Conservation (phyloP, 1,140 invertebrate genomes). For the Drosophila mauritiana region DNA sequence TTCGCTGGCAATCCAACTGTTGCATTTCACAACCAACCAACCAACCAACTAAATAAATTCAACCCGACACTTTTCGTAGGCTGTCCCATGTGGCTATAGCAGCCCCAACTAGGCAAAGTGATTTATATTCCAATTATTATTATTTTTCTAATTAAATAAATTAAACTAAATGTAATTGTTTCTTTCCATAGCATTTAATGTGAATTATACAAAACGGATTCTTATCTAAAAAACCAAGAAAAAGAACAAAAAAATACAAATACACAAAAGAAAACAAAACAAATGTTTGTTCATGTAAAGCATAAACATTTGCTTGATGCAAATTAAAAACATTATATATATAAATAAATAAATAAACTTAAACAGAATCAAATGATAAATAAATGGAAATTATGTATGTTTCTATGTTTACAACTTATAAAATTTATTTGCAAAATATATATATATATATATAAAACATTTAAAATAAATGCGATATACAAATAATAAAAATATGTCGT, state of each 20-base stretch:
- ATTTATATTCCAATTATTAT: constrained; percentile 83
- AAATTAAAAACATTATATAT: constrained; percentile 46
- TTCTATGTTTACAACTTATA: constrained; percentile 73
- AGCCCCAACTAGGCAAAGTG: constrained; percentile 68
- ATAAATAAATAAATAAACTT: constrained; percentile 47
- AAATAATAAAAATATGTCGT: constrained; percentile 48
- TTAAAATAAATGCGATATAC: constrained; percentile 80
- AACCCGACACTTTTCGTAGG: constrained; percentile 26
- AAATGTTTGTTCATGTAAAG: constrained; percentile 62
- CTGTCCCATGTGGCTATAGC: constrained; percentile 44
- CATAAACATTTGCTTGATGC: constrained; percentile 57
- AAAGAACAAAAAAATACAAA: constrained; percentile 32
- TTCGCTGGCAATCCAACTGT: constrained; percentile 43
- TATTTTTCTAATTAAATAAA: constrained; percentile 81
- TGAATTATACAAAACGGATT: constrained; percentile 58
- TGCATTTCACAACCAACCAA: constrained; percentile 46
- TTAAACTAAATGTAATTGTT: constrained; percentile 67
- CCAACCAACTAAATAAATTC: constrained; percentile 30
- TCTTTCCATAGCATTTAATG: constrained; percentile 67
- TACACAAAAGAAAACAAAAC: constrained; percentile 27
- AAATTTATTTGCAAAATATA: constrained; percentile 70
- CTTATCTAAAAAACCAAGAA: constrained; percentile 52
- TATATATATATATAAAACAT: constrained; percentile 71
- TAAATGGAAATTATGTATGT: constrained; percentile 61
- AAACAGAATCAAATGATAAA: constrained; percentile 52